phyloP scores from a whole-genome alignment of 1,140 invertebrate species.

The Adelges cooleyi region DNA sequence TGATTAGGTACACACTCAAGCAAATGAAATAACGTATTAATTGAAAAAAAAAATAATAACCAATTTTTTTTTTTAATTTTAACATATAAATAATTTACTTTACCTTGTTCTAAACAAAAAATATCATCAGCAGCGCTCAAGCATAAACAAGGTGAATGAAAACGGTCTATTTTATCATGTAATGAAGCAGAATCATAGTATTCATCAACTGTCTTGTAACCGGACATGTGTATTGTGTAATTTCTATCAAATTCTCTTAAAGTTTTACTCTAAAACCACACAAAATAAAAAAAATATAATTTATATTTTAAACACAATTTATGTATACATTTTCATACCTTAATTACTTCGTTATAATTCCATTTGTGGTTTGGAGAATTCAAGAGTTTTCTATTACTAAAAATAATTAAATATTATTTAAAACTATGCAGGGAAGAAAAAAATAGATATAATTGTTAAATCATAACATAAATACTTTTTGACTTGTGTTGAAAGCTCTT shows the following conservation, averaged over 20 bases:
- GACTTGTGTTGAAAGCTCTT: conserved; percentile 31
- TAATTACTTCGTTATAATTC: conserved; percentile 42
- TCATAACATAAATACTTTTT: conserved; percentile 43
- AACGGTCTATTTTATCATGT: conserved; percentile 56
- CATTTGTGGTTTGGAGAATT: conserved; percentile 37
- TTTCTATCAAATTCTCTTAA: conserved; percentile 70
- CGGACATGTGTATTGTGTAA: conserved; percentile 74
- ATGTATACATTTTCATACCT: conserved; percentile 35
- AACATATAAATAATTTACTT: conserved; percentile 35
- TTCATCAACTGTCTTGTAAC: conserved; percentile 61
- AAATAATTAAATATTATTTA: neutral
- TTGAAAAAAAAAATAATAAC: too few species aligned
- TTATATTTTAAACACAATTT: neutral
- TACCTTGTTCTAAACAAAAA: conserved; percentile 43
- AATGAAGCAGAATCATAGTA: conserved; percentile 67
- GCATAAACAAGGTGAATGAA: conserved; percentile 60
- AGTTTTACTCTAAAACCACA: conserved; percentile 49
- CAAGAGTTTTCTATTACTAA: conserved; percentile 4
- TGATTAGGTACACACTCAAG: too few species aligned
- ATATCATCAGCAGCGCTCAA: conserved; percentile 76
- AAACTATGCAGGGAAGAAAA: neutral
- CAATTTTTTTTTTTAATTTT: conserved; percentile 42
- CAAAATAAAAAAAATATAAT: neutral
- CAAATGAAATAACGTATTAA: too few species aligned
- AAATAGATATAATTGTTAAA: neutral